These are phyloP conservation scores for Aphodius sticticus DNA, from an alignment of 2,888 invertebrate genomes.

Conservation along the genomic window DNA sequence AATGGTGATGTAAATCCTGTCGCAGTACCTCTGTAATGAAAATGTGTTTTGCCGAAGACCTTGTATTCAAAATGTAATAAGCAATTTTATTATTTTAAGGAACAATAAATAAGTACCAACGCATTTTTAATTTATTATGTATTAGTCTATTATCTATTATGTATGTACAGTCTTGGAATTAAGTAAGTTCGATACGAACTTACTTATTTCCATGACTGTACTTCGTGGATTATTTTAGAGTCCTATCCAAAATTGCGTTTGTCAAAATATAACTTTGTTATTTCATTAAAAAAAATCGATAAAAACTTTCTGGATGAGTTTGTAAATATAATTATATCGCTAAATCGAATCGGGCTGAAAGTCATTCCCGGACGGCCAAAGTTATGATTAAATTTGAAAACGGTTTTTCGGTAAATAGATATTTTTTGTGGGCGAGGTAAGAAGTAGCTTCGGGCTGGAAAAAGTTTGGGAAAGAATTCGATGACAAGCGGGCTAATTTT, in stretches of 20 bases:
- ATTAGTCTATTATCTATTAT: background rate
- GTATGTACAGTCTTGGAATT: too few species aligned
- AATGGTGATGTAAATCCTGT: background rate
- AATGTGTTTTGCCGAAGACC: background rate
- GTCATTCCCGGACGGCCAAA: background rate
- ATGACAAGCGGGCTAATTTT: background rate
- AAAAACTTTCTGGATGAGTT: background rate
- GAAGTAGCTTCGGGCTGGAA: background rate
- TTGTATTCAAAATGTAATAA: background rate
- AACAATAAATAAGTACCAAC: background rate
- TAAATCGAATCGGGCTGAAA: background rate
- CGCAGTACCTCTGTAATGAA: background rate
- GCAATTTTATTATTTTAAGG: background rate
- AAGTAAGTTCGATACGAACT: too few species aligned
- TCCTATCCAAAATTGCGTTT: background rate
- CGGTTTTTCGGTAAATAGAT: constrained; percentile 4
- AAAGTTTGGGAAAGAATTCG: background rate
- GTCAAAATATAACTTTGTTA: background rate
- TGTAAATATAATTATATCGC: background rate
- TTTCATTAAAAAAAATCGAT: background rate
- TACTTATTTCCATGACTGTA: too few species aligned
- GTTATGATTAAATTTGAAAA: constrained; percentile 4
- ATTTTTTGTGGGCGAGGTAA: background rate
- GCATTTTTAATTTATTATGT: background rate
- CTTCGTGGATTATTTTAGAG: too few species aligned